Base-by-base conservation (phyloP, 2,888 invertebrate species). In the Polyommatus iphigenia region DNA sequence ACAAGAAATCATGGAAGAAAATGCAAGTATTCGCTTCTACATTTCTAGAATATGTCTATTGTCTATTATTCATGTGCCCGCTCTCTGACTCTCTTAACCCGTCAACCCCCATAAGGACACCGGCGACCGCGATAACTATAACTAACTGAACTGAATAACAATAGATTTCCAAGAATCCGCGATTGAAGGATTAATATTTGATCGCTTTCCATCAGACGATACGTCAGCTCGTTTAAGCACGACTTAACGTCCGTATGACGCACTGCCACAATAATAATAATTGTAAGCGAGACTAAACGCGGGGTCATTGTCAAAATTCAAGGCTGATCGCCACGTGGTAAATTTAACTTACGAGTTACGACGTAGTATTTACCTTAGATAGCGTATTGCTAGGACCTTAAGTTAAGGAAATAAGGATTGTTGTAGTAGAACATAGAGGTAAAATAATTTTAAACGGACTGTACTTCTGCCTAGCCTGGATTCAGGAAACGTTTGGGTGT, bases 241-340 rank as follows among this genome's bases (percentile, higher is more conserved):
- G 67, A 67, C 67, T 29, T 32, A 67, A 67, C 67, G 13, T 15
- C 13, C 15, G 29, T 7, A 54, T 75, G 75, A 75, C 75, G 75
- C 75, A 75, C 24, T 73, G 72, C 72, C 3, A 75, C 29, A 75
- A 54, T 54, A 73, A 46, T 71, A 71, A 41, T 59, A 8, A 59
- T 50, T 54, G 54, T 54, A 20, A 50, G 54, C 75, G 75, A 75
- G 54, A 75, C 75, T 54, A 46, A 77, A 77, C 41, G 41, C 24
- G 88, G 87, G 88, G 89, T 90, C 90, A 90, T 89, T 90, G 89
- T 85, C 90, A 84, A 89, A 83, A 82, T 84, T 85, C 90, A 90
- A 90, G 90, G 90, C 41, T 72, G 41, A 41, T 59, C 59, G 57
- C 57, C 77, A 83, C 88, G 85, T 83, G 87, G 85, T 20, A 29